phyloP scores from a whole-genome alignment of 1,140 invertebrate genomes.

The Drosophila santomea region DNA sequence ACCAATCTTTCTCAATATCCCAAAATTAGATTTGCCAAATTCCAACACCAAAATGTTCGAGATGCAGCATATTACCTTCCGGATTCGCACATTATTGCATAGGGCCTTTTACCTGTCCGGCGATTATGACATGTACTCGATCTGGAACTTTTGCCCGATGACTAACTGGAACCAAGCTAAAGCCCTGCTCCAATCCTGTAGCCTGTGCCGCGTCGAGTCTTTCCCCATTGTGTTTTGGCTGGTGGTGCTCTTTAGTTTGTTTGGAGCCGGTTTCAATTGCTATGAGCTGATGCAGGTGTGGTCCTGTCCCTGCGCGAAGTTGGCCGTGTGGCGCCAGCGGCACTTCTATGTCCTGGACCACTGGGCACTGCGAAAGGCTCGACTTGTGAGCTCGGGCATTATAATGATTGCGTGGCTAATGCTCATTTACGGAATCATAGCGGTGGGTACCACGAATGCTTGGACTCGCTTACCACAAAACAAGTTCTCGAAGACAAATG shows the following conservation, averaged over 20 bases:
- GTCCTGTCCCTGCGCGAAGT: not conserved
- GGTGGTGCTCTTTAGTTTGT: conserved; percentile 1
- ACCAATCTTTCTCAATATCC: too few relatives aligned
- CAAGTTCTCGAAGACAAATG: too few relatives aligned
- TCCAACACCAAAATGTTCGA: conserved; percentile 24
- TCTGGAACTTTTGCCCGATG: conserved; percentile 32
- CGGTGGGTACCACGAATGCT: conserved; percentile 3
- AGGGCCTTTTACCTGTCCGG: not conserved
- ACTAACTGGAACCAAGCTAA: not conserved
- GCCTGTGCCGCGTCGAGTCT: conserved; percentile 17
- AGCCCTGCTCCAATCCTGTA: not conserved
- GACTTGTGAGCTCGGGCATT: conserved; percentile 5
- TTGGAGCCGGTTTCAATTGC: conserved; percentile 4
- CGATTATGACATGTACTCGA: conserved; percentile 4
- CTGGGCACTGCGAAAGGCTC: not conserved
- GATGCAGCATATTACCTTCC: not conserved
- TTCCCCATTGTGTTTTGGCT: conserved; percentile 47
- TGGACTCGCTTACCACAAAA: not conserved
- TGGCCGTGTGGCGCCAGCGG: conserved; percentile 44
- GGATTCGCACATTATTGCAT: not conserved
- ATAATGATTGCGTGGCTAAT: conserved; percentile 21
- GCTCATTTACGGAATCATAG: conserved; percentile 30
- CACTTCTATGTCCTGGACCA: conserved; percentile 17
- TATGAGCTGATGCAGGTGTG: conserved; percentile 10
- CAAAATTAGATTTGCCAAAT: not conserved